phyloP scores from a whole-genome alignment of 2,113 vertebrate species.

The Gambusia affinis region DNA sequence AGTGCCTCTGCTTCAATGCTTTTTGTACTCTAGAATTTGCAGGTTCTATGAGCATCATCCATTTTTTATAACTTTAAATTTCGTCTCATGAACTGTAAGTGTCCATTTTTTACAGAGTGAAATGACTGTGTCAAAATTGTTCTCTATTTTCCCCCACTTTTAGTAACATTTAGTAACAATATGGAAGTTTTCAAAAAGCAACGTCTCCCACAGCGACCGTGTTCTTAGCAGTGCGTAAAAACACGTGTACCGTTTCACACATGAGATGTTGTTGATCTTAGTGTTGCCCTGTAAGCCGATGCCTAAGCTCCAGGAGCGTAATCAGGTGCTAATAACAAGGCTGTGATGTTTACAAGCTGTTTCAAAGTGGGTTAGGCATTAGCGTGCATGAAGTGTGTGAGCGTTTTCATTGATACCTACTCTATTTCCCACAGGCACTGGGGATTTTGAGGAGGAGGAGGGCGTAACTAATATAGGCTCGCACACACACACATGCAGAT shows the following conservation, averaged over 20 bases:
- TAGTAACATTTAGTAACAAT: constrained; percentile 37
- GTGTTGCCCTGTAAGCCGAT: constrained; percentile 46
- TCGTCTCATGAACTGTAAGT: neutral
- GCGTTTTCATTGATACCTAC: constrained; percentile 33
- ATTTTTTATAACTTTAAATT: neutral
- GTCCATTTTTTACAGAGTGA: neutral
- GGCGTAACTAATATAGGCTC: constrained; percentile 57
- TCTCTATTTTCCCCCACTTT: constrained; percentile 32
- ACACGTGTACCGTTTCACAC: neutral
- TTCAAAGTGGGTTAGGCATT: constrained; percentile 36
- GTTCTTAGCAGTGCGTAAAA: constrained; percentile 26
- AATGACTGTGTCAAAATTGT: neutral
- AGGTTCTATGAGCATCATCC: neutral
- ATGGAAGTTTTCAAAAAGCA: constrained; percentile 14
- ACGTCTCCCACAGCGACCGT: constrained; percentile 35
- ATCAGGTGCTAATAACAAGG: constrained; percentile 74
- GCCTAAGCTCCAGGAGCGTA: constrained; percentile 59
- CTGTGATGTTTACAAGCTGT: constrained; percentile 73
- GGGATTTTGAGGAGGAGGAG: constrained; percentile 13
- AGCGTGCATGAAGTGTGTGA: constrained; percentile 21
- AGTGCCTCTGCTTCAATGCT: neutral
- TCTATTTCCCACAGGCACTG: constrained; percentile 37
- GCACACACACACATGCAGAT: constrained; percentile 27
- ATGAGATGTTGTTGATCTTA: constrained; percentile 52
- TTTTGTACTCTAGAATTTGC: neutral